phyloP scores from a whole-genome alignment of 2,888 invertebrate genomes.

The Netelia fuscicornis region DNA sequence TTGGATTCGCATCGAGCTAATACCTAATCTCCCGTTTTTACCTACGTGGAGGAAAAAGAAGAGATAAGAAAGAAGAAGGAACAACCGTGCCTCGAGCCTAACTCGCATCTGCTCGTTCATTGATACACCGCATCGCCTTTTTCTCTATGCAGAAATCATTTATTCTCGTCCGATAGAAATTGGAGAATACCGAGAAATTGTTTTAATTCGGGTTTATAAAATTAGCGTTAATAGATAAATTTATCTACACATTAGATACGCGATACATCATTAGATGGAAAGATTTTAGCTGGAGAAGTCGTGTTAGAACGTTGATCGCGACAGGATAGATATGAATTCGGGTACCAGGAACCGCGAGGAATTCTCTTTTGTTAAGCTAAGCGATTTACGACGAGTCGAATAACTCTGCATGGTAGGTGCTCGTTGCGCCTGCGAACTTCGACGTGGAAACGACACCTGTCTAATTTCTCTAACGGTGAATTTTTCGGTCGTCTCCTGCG shows the following conservation, averaged over 20 bases:
- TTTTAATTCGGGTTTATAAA: conserved; percentile 25
- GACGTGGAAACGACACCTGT: neutral
- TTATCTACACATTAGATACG: neutral
- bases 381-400: neutral
- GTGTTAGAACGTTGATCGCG: neutral
- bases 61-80: neutral
- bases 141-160: conserved; percentile 33
- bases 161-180: conserved; percentile 38
- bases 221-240: no score
- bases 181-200: conserved; percentile 17
- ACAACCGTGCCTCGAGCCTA: conserved; percentile 5
- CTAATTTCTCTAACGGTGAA: conserved; percentile 64
- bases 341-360: conserved; percentile 8
- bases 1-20: conserved; percentile 49
- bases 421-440: conserved; percentile 5
- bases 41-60: conserved; percentile 4
- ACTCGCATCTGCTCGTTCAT: conserved; percentile 4
- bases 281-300: neutral
- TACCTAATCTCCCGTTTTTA: conserved; percentile 53
- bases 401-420: neutral
- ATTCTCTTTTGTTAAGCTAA: conserved; percentile 1
- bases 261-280: conserved; percentile 33
- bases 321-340: neutral
- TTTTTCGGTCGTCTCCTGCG: conserved; percentile 38
- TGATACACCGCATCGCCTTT: conserved; percentile 22